Evolutionary conservation across 2,888 invertebrate species (phyloP), one percentile per base, ranked within the genome.

Genomic region (Parnassius apollo): DNA sequence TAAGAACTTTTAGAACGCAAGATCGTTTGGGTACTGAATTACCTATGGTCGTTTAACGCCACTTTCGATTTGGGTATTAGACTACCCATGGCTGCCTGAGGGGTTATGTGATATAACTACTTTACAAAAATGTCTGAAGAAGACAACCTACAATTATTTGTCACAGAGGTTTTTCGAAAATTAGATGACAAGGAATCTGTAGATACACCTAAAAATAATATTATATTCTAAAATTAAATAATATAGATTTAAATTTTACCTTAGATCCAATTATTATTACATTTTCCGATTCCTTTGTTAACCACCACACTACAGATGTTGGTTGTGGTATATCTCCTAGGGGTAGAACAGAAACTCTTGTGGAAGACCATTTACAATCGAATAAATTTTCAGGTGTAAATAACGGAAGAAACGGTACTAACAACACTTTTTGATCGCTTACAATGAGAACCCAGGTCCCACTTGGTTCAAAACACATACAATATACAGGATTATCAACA

Each of bases 381-480:
- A 86, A 91, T 48, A 78, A 80, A 67, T 77, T 85, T 71, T 89
- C 86, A 22, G 91, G 88, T 50, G 83, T 83, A 68, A 92, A 91
- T 45, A 88, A 70, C 1, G 92, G 91, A 45, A 92, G 75, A 74
- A 89, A 92, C 25, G 92, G 92, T n/a, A 92, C 88, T n/a, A 92
- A 76, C 42, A 91, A 74, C 8, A 92, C 78, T 69, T 90, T 91
- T 67, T 86, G 86, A 77, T 92, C 93, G 83, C 94, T 93, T 64
- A 93, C 86, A 68, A 94, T 92, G 35, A 96, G 85, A 42, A 96
- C 87, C 96, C 96, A 96, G 51, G 95, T 94, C 61, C 96, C 97
- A 65, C 95, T 94, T 1, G 96, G 96, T 86, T 97, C 96, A 84
- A 97, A 97, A 81, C 96, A 96, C 81, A 97, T 91, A 76, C 94